Conservation (phyloP, 1,140 invertebrate genomes). For the Drosophila kikkawai region DNA sequence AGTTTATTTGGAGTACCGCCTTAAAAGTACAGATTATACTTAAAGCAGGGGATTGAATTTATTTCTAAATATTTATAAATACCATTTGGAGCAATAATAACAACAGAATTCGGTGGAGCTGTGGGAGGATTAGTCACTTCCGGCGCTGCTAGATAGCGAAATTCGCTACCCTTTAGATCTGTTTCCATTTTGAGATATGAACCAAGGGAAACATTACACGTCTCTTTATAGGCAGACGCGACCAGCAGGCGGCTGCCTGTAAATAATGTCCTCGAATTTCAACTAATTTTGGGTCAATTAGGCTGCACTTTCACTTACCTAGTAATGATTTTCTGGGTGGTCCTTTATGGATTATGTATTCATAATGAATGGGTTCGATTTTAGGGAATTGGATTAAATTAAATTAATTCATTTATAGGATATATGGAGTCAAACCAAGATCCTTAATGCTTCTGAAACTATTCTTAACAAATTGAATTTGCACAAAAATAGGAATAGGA, state of each 20-base stretch:
- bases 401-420: too few species aligned
- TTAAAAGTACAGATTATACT: neutral
- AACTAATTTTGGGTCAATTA: neutral
- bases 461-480: neutral
- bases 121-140: neutral
- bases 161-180: neutral
- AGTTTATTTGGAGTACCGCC: neutral
- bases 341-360: neutral
- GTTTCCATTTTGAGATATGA: neutral
- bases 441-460: too few species aligned
- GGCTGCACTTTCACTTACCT: neutral
- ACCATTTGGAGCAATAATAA: conserved; percentile 27
- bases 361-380: neutral
- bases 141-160: neutral
- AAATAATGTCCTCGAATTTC: conserved; percentile 4
- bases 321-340: neutral
- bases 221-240: neutral
- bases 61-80: neutral
- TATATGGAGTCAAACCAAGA: neutral
- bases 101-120: neutral
- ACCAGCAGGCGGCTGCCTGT: neutral
- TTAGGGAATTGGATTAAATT: neutral
- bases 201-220: neutral
- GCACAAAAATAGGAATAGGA: too few species aligned
- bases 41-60: neutral